Percentiles rank a stretch among this genome's conserved stretches.
phyloP scores from a whole-genome alignment of 2,888 invertebrate genomes.

The Xestia sexstrigata region DNA sequence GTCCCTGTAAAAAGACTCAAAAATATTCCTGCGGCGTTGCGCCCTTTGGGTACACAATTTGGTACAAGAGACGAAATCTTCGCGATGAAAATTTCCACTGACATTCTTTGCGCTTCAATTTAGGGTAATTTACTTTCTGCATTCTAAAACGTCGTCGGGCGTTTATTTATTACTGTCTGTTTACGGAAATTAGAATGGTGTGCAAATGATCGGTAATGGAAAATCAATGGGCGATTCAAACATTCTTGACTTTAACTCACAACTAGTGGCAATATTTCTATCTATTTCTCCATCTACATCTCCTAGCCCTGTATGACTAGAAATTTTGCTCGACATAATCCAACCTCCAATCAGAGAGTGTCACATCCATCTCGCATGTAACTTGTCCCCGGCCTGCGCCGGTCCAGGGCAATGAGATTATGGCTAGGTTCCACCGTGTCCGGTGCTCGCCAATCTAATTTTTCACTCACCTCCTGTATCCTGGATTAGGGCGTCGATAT shows the following conservation, averaged over 20 bases:
- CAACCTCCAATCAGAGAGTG: constrained; percentile 24
- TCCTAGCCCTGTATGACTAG: not conserved
- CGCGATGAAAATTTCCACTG: constrained; percentile 25
- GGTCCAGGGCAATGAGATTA: constrained; percentile 70
- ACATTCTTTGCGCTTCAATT: constrained; percentile 19
- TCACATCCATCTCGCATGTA: constrained; percentile 39
- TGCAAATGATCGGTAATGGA: constrained; percentile 1
- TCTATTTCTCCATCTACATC: not conserved
- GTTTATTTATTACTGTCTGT: constrained; percentile 44
- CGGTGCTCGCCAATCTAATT: constrained; percentile 74
- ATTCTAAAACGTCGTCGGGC: constrained; percentile 10
- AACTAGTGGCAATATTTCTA: not conserved
- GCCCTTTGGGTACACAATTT: constrained; percentile 47
- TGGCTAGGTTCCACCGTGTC: constrained; percentile 68
- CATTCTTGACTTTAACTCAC: not conserved
- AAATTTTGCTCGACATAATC: constrained; percentile 7
- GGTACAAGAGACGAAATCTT: constrained; percentile 44
- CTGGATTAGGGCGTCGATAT: constrained; percentile 68
- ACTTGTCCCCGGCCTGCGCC: constrained; percentile 43
- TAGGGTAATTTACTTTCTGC: constrained; percentile 34
- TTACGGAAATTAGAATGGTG: constrained; percentile 26
- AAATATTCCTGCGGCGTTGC: constrained; percentile 58
- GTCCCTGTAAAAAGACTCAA: constrained; percentile 54
- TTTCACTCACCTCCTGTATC: constrained; percentile 73
- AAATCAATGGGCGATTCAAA: constrained; percentile 29